Percentiles rank a stretch among this genome's conserved stretches.
Evolutionary conservation across 2,888 invertebrate species (phyloP).

Genomic region (Neoascia interrupta): DNA sequence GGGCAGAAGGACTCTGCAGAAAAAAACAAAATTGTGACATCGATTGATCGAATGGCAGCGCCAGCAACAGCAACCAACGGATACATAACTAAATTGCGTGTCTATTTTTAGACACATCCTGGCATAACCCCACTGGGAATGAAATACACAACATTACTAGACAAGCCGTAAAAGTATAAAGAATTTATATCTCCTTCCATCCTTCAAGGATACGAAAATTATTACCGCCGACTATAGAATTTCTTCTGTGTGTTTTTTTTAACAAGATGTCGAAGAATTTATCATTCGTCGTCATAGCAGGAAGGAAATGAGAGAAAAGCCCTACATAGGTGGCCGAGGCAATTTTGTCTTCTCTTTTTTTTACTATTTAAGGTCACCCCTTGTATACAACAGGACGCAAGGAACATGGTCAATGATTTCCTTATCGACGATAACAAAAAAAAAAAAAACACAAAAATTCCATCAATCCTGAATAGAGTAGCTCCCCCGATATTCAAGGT

Average conservation of each 20-base stretch:
- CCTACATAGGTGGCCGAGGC: conserved; percentile 5
- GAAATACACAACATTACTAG: not conserved
- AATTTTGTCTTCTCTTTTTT: conserved; percentile 8
- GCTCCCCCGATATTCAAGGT: conserved; percentile 18
- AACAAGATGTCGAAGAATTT: conserved; percentile 3
- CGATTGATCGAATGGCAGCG: conserved; percentile 52
- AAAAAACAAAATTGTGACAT: conserved; percentile 29
- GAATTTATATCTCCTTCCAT: not conserved
- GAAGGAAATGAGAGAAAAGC: not conserved
- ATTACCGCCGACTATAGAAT: too few species aligned
- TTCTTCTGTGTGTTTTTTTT: not conserved
- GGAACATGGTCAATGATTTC: conserved; percentile 27
- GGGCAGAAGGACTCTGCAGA: not conserved
- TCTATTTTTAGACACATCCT: conserved; percentile 48
- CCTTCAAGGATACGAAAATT: conserved; percentile 12
- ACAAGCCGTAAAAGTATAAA: not conserved
- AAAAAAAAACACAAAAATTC: too few species aligned
- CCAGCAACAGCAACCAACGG: conserved; percentile 22
- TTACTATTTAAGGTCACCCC: conserved; percentile 25
- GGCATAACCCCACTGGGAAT: not conserved
- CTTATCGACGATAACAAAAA: too few species aligned
- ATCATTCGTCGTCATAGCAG: conserved; percentile 10
- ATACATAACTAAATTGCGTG: conserved; percentile 40
- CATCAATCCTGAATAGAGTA: conserved; percentile 15
- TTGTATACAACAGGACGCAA: too few species aligned